Evolutionary conservation across 2,888 invertebrate genomes (phyloP), one percentile per base, ranked within the genome.

Genomic region (Lapara coniferarum): DNA sequence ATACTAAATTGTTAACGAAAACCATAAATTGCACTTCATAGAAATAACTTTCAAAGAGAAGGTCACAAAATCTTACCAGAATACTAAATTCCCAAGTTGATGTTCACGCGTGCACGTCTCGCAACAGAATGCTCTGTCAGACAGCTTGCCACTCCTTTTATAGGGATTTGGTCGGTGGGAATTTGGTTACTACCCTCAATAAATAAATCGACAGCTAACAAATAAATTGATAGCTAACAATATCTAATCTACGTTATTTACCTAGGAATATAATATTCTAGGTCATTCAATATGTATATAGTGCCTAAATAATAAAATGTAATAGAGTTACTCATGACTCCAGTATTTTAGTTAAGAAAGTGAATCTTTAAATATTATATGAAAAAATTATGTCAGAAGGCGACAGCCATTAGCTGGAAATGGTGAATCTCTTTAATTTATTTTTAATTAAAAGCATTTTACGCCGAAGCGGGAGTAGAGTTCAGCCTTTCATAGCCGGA

Each of bases 401-500:
- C 58, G 37, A 70, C 73, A 66, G 68, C 67, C 37, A 68, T 73
- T 69, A 69, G 69, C 66, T 71, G 68, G 71, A 75, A 73, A 70
- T 72, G 49, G 46, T 68, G 69, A 69, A 76, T 75, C 66, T 72
- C 74, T 73, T 71, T 73, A 71, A 73, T 77, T 77, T 72, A 72
- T 73, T 75, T 79, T 77, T 77, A 76, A 80, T 79, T 79, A 78
- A 80, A 78, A 75, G 68, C 71, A 69, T 73, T 78, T 79, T 76
- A 72, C 73, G 76, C 72, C 73, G 72, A 71, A 72, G 70, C 76
- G 71, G 72, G 74, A 78, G 72, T 71, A 73, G 71, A 78, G 75
- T 78, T 85, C 83, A 85, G 83, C 83, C 83, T 86, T 85, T 78
- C 75, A 74, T 79, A 79, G 81, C 77, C 80, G 86, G 88, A 89